Base-by-base conservation (phyloP, 2,113 vertebrate species). In the Calyptomena viridis region DNA sequence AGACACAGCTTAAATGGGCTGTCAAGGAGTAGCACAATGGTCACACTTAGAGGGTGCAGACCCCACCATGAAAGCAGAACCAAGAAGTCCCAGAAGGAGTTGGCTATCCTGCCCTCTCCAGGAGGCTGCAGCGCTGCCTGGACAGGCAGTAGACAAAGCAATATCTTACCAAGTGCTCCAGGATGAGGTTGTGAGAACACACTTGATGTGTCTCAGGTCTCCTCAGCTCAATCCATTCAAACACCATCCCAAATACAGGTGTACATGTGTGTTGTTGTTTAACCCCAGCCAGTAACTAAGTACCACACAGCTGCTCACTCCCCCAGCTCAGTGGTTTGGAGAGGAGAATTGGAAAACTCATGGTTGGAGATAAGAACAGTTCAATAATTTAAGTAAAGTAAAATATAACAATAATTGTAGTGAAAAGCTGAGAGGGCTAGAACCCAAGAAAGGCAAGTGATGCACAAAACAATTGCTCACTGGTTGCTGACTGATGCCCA, bases 101-200 rank as follows among this genome's bases (percentile, higher is more conserved):
- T 35, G 46, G 9, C 28, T 53, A 31, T 59, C 37, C 37, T 72
- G 20, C 8, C 21, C 23, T 85, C 39, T 37, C 35, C 31, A 58
- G 24, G 24, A 58, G 19, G 16, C 21, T 74, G 10, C 25, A 59
- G 31, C 0, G 0, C 25, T 76, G 6, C 12, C 49, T 76, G 47
- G 31, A 46, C n/a, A 14, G 20, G 19, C 25, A 33, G 13, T 25
- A 16, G 23, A 8, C 14, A 68, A 72, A 18, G 24, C 4, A 14
- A 18, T 16, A 8, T 21, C 23, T 73, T 15, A 33, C 37, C 46
- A 73, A 52, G 17, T 6, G 5, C 16, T 59, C 39, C 23, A 60
- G 23, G 15, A 27, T 11, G 12, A 62, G 24, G 16, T n/a, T 62
- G 18, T 77, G n/a, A 39, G 46, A 59, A 96, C 80, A 7, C 2